phyloP scores from a whole-genome alignment of 2,888 invertebrate genomes.

The Pristionchus arcanus region DNA sequence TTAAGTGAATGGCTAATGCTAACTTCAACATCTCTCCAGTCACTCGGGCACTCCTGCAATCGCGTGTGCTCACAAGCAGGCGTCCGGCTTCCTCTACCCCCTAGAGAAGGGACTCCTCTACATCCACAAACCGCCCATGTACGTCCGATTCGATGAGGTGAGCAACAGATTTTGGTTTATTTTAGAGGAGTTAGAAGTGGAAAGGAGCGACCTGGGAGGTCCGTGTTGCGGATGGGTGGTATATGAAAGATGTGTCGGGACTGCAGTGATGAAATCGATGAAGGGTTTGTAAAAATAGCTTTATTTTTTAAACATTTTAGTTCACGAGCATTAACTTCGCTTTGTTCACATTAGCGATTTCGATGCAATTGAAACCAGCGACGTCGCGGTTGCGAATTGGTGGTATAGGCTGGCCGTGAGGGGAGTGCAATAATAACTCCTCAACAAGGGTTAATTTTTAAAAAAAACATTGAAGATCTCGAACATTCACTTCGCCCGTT shows the following conservation, averaged over 20 bases:
- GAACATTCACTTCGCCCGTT: constrained; percentile 81
- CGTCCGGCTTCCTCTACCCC: constrained; percentile 96
- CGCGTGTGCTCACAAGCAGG: constrained; percentile 98
- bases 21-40: constrained; percentile 57
- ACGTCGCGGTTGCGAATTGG: no score
- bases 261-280: neutral
- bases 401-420: no score
- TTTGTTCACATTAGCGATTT: no score
- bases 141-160: constrained; percentile 94
- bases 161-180: constrained; percentile 79
- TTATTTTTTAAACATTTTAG: neutral
- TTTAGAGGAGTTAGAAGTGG: neutral
- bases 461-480: constrained; percentile 69
- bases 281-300: neutral
- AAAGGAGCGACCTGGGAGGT: neutral
- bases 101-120: constrained; percentile 96
- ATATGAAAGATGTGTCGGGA: neutral
- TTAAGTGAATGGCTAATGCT: neutral
- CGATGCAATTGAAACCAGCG: no score
- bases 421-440: no score
- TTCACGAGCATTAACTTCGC: constrained; percentile 81
- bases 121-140: constrained; percentile 97
- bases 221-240: neutral
- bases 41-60: constrained; percentile 87
- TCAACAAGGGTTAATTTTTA: no score